Percentiles rank a stretch among this genome's conserved stretches.
phyloP scores from a whole-genome alignment of 2,888 invertebrate genomes.

The Eilema sororculum region DNA sequence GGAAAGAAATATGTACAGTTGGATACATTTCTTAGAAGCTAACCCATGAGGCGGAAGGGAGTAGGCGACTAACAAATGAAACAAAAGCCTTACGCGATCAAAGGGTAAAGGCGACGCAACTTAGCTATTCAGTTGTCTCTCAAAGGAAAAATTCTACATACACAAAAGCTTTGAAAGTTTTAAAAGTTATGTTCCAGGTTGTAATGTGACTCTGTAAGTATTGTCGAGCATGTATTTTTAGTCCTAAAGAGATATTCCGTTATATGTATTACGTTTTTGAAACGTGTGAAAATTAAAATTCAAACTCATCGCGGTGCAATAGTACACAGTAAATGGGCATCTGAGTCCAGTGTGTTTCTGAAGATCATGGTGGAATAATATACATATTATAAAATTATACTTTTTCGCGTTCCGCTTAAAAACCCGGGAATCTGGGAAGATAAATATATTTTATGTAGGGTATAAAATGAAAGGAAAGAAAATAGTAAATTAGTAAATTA shows the following conservation, averaged over 20 bases:
- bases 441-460: too few species aligned
- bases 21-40: background rate
- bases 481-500: too few species aligned
- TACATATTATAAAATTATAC: too few species aligned
- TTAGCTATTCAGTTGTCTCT: background rate
- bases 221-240: background rate
- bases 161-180: background rate
- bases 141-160: slow-evolving; percentile 3
- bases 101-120: background rate
- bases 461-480: too few species aligned
- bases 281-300: too few species aligned
- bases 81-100: slow-evolving; percentile 4
- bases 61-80: background rate
- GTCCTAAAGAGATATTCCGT: background rate
- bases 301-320: too few species aligned
- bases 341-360: too few species aligned
- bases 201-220: background rate
- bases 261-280: too few species aligned
- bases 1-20: background rate
- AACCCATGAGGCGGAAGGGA: background rate
- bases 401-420: too few species aligned
- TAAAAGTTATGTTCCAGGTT: background rate
- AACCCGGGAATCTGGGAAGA: too few species aligned
- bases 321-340: too few species aligned
- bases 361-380: too few species aligned